Evolutionary conservation across 2,797 vertebrate genomes (phyloP), one percentile per base, ranked within the genome.

Genomic region (Micromesistius poutassou): DNA sequence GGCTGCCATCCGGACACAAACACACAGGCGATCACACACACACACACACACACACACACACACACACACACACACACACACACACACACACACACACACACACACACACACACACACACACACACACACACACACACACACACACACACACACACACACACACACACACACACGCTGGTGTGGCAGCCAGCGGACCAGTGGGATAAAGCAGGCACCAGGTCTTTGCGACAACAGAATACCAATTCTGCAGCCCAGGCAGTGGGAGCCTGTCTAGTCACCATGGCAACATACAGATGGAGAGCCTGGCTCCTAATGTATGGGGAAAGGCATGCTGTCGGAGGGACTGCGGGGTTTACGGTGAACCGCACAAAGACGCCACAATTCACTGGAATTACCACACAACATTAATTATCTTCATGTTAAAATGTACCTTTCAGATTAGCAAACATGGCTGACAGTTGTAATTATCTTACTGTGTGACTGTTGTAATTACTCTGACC

Each of bases 171-270:
- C 76, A 46, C 80, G 84, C 90, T 90, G 89, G 88, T 89, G 87
- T 79, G 79, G 85, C 82, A 84, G 72, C 42, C 36, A 73, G 83
- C 77, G 79, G 87, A 85, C 80, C 85, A 81, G 75, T 35, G 36
- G 75, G 83, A 55, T 91, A 84, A 85, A 79, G 78, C 83, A 86
- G 86, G 86, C 87, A 87, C 84, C 81, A 78, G 84, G 78, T 75
- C 84, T 86, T 77, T 73, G 79, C 84, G 81, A 84, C 81, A 72
- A 74, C 82, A 79, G 89, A 89, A 90, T 88, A 91, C 85, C 81
- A 85, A 88, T 91, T 86, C 71, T 42, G 79, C 80, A 77, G 77
- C 75, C 76, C 74, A 66, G 82, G 82, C 86, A 84, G 84, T 82
- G 74, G 77, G 78, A 79, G 83, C 74, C 42, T 79, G 73, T 79